Evolutionary conservation across 35 echinoderm and acorn worm genomes (phyloP).

Genomic region (Lytechinus pictus): DNA sequence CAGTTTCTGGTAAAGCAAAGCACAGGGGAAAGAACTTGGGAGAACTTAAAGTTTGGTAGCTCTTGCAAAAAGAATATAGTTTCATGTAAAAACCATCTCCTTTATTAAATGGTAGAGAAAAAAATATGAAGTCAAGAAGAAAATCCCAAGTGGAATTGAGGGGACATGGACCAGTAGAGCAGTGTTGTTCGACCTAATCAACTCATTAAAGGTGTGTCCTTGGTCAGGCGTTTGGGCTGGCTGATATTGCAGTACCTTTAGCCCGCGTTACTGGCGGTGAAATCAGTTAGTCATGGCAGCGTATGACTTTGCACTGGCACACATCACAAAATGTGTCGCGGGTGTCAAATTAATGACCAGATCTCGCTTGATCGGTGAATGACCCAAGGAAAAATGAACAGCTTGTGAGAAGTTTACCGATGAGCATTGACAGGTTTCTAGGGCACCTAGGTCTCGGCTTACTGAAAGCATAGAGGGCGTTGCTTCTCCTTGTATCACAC

Average conservation of each 20-base stretch:
- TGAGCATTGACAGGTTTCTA: neutral
- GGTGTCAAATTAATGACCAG: neutral
- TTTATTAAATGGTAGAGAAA: neutral
- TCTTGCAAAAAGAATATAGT: neutral
- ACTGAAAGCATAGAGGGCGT: neutral
- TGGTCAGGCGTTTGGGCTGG: conserved; percentile 13
- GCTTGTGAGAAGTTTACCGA: neutral
- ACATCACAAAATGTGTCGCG: conserved; percentile 6
- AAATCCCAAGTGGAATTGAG: neutral
- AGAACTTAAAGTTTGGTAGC: neutral
- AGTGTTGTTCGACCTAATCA: conserved; percentile 4
- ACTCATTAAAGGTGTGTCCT: conserved; percentile 22
- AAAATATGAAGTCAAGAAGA: neutral
- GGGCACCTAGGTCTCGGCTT: neutral
- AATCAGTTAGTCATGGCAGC: conserved; percentile 39
- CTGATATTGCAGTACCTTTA: neutral
- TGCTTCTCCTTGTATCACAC: neutral
- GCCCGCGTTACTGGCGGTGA: neutral
- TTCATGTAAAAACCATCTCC: neutral
- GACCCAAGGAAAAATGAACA: conserved; percentile 6
- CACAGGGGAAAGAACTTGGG: neutral
- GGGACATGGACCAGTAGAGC: neutral
- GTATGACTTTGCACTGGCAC: conserved; percentile 38
- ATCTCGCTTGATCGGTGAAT: conserved; percentile 19
- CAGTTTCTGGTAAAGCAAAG: neutral